Conservation (phyloP, 2,888 invertebrate genomes). For the Oscheius onirici region DNA sequence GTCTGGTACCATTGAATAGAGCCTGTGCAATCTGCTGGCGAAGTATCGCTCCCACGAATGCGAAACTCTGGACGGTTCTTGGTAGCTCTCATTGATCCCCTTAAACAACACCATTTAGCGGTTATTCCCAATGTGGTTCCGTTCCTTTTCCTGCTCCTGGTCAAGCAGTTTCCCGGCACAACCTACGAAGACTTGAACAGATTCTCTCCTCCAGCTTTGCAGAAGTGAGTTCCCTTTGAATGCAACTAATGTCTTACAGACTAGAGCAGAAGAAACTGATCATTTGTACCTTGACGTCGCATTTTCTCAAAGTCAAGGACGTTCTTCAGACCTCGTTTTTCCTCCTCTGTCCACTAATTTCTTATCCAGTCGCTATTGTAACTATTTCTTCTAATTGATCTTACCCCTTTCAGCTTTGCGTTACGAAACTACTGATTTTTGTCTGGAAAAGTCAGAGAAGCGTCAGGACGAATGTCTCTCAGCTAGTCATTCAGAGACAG, state of each 20-base stretch:
- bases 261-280: slow-evolving; percentile 1
- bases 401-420: not conserved
- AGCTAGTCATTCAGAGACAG: slow-evolving; percentile 27
- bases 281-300: slow-evolving; percentile 18
- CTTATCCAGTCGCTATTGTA: slow-evolving; percentile 29
- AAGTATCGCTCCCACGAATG: slow-evolving; percentile 23
- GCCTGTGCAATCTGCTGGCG: slow-evolving; percentile 32
- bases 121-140: slow-evolving; percentile 28
- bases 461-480: slow-evolving; percentile 18
- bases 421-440: slow-evolving; percentile 17
- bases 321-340: slow-evolving; percentile 19
- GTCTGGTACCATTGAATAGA: slow-evolving; percentile 25
- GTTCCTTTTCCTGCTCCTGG: slow-evolving; percentile 2
- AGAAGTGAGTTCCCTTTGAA: not conserved
- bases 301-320: slow-evolving; percentile 8
- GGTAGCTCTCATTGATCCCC: not conserved
- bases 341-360: slow-evolving; percentile 25
- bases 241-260: not conserved
- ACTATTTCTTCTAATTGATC: not conserved
- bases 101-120: not conserved
- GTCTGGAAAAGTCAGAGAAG: slow-evolving; percentile 1
- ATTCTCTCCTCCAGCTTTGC: not conserved
- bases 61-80: slow-evolving; percentile 19
- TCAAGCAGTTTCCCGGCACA: slow-evolving; percentile 6
- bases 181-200: not conserved